Evolutionary conservation across 2,113 vertebrate species (phyloP).

Genomic region (Chaetura pelagica): DNA sequence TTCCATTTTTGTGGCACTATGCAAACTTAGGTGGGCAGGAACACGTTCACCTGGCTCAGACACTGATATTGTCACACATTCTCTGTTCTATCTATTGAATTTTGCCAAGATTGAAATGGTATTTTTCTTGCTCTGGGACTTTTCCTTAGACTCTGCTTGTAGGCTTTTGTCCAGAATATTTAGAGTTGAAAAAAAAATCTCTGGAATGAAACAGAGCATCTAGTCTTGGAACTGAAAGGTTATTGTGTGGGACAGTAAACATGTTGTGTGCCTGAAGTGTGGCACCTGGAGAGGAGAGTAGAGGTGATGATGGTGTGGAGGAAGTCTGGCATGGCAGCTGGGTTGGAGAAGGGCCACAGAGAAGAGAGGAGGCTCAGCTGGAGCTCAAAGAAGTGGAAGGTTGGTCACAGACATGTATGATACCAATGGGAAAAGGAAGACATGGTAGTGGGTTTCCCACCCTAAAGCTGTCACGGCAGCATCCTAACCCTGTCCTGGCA

Average conservation of each 20-base stretch:
- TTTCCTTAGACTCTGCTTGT: neutral
- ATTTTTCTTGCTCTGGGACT: neutral
- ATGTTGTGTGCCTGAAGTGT: accelerated
- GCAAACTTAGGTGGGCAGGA: neutral
- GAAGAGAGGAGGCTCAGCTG: neutral
- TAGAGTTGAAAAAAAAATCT: neutral
- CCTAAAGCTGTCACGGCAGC: neutral
- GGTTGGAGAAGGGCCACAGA: neutral
- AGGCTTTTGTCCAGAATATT: neutral
- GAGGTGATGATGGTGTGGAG: neutral
- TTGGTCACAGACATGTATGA: accelerated
- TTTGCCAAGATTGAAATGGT: neutral
- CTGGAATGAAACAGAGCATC: neutral
- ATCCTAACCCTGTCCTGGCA: neutral
- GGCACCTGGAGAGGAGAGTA: neutral
- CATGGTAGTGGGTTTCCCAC: neutral
- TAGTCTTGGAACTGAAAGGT: neutral
- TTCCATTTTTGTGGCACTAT: neutral
- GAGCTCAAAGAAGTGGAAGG: neutral
- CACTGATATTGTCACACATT: neutral
- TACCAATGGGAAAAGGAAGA: neutral
- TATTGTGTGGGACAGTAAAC: neutral
- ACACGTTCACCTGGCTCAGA: neutral
- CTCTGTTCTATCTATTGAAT: neutral
- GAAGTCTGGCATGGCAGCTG: neutral